Conservation (phyloP, 2,888 invertebrate genomes). For the Ennomos erosarius region DNA sequence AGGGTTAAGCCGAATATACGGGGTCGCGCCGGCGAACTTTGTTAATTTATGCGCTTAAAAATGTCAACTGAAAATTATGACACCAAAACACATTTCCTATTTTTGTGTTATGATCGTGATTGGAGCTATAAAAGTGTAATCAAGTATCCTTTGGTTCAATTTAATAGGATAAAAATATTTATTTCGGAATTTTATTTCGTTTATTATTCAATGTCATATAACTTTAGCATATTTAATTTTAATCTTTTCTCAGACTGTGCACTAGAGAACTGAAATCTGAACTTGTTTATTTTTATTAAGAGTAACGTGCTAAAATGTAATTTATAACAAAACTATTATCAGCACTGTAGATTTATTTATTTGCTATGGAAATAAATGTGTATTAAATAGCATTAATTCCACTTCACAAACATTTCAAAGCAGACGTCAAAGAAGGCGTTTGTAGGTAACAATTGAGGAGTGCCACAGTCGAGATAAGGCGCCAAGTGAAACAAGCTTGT, state of each 20-base stretch:
- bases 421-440: conserved; percentile 43
- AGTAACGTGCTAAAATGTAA: no score
- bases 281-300: no score
- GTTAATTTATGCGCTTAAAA: conserved; percentile 86
- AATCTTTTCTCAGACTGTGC: no score
- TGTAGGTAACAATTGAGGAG: conserved; percentile 62
- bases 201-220: no score
- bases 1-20: conserved; percentile 85
- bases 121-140: conserved; percentile 38
- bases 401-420: conserved; percentile 49
- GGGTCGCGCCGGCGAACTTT: conserved; percentile 82
- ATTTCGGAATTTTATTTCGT: neutral
- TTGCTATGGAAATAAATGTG: no score
- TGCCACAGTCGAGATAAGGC: conserved; percentile 75
- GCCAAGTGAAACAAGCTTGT: conserved; percentile 63
- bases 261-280: no score
- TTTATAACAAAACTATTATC: no score
- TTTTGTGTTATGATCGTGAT: conserved; percentile 67
- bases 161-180: neutral
- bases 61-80: conserved; percentile 85
- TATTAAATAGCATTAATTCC: conserved; percentile 30
- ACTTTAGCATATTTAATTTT: no score
- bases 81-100: conserved; percentile 83
- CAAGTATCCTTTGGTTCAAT: conserved; percentile 10
- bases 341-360: no score